Evolutionary conservation across 2,888 invertebrate genomes (phyloP).

Genomic region (Heliconius cydno): DNA sequence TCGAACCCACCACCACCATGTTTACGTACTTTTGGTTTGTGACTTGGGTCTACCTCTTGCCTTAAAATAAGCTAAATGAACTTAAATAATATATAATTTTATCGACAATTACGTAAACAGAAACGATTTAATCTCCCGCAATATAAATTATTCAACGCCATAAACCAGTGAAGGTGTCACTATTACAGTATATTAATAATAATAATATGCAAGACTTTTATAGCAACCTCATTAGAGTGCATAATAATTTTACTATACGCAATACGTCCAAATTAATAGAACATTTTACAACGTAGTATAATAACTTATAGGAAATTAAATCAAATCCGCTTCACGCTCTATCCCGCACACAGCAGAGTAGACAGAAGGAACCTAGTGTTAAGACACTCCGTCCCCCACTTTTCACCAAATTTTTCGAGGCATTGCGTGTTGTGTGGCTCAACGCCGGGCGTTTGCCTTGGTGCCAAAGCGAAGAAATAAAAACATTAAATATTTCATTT

Average conservation of each 20-base stretch:
- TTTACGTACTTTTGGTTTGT: no score
- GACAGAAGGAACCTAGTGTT: no score
- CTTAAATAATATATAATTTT: neutral
- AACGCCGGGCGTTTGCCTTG: no score
- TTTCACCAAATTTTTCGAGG: no score
- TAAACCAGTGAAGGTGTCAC: slow-evolving; percentile 1
- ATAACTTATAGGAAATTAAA: neutral
- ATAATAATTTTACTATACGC: neutral
- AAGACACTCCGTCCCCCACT: no score
- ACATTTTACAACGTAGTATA: neutral
- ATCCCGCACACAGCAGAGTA: no score
- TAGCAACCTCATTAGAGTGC: neutral
- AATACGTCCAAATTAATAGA: neutral
- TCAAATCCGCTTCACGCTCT: no score
- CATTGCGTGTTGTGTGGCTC: no score
- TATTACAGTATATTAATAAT: neutral
- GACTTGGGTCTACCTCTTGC: no score
- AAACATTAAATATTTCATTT: neutral
- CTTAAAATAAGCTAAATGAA: no score
- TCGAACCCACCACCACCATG: no score
- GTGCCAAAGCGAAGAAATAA: no score
- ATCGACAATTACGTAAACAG: neutral
- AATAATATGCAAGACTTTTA: neutral
- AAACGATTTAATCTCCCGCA: neutral
- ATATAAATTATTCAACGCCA: neutral